These are phyloP conservation scores for Drosophila koepferae DNA, from an alignment of 2,888 invertebrate species.

Conservation along the genomic window DNA sequence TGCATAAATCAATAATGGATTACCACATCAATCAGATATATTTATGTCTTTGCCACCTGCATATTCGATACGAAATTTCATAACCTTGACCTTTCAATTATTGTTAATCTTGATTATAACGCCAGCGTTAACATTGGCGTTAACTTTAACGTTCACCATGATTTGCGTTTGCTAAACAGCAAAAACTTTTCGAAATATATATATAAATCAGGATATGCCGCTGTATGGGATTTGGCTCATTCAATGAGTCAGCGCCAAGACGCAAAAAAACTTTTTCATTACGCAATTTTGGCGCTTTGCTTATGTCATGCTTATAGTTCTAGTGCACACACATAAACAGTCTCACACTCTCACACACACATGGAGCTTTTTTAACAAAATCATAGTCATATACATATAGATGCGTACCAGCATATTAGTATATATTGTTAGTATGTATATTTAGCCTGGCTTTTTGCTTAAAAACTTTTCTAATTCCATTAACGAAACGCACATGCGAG, in stretches of 20 bases:
- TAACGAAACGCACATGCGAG: constrained; percentile 80
- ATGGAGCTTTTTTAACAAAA: constrained; percentile 59
- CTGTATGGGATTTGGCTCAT: constrained; percentile 20
- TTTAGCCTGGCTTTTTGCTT: constrained; percentile 66
- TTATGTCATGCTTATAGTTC: constrained; percentile 63
- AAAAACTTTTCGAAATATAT: constrained; percentile 35
- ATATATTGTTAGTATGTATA: constrained; percentile 42
- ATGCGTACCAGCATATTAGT: constrained; percentile 6
- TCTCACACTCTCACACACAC: constrained; percentile 42
- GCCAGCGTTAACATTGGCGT: constrained; percentile 23
- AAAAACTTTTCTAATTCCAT: constrained; percentile 84
- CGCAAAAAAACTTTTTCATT: constrained; percentile 72
- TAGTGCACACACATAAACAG: constrained; percentile 35
- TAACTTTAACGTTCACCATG: constrained; percentile 34
- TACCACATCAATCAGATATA: not conserved
- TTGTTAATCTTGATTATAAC: constrained; percentile 51
- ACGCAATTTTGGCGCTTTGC: constrained; percentile 68
- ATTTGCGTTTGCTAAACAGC: constrained; percentile 52
- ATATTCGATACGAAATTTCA: not conserved
- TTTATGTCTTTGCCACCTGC: not conserved
- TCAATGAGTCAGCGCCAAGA: constrained; percentile 44
- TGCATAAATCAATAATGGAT: not conserved
- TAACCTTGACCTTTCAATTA: constrained; percentile 31
- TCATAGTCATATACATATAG: constrained; percentile 38
- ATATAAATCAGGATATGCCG: constrained; percentile 13